phyloP scores from a whole-genome alignment of 2,888 invertebrate genomes.

The Eristalis tenax region DNA sequence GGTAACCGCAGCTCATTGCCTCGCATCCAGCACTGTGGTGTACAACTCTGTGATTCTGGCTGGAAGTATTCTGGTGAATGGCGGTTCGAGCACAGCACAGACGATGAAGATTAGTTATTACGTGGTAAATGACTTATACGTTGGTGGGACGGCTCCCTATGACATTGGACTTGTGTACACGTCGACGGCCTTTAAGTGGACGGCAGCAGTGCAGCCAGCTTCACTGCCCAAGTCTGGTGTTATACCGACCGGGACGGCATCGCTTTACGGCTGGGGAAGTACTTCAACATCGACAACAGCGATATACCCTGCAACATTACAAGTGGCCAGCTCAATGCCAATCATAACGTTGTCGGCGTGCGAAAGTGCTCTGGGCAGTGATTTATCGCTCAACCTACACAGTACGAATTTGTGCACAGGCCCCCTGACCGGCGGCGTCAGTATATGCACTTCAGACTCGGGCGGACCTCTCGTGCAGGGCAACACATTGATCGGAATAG shows the following conservation, averaged over 20 bases:
- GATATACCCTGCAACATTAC: slow-evolving; percentile 75
- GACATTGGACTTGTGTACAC: slow-evolving; percentile 79
- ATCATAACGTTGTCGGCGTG: slow-evolving; percentile 75
- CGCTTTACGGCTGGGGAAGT: slow-evolving; percentile 79
- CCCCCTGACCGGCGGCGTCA: slow-evolving; percentile 76
- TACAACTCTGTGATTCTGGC: slow-evolving; percentile 76
- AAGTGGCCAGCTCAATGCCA: slow-evolving; percentile 76
- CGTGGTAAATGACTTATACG: slow-evolving; percentile 76
- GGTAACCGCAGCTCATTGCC: slow-evolving; percentile 79
- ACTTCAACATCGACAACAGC: slow-evolving; percentile 76
- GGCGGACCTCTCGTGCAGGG: slow-evolving; percentile 77
- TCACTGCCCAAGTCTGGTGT: slow-evolving; percentile 74
- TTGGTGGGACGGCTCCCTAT: slow-evolving; percentile 78
- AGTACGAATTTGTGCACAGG: slow-evolving; percentile 75
- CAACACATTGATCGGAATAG: slow-evolving; percentile 80
- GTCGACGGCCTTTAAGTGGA: slow-evolving; percentile 76
- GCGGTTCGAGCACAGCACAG: slow-evolving; percentile 76
- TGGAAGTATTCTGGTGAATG: slow-evolving; percentile 76
- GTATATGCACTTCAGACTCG: slow-evolving; percentile 78
- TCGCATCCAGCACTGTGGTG: slow-evolving; percentile 74
- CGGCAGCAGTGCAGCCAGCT: slow-evolving; percentile 75
- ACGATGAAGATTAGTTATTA: slow-evolving; percentile 75
- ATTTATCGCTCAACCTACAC: slow-evolving; percentile 45
- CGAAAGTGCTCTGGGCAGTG: slow-evolving; percentile 74
- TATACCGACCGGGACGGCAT: slow-evolving; percentile 75